phyloP scores from a whole-genome alignment of 2,888 invertebrate genomes.

The Dione juno region DNA sequence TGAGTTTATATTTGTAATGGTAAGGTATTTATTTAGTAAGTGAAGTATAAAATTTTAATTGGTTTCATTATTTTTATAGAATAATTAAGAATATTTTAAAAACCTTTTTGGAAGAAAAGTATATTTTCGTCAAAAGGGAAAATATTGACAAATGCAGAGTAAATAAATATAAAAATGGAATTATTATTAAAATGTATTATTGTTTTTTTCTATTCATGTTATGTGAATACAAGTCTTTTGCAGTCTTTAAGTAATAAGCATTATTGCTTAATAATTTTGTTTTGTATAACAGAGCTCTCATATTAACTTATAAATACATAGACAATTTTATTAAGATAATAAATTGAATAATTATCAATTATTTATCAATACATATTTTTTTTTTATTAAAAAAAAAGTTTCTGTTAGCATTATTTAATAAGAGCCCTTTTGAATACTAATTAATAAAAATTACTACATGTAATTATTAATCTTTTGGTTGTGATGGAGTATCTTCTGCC shows the following conservation, averaged over 20 bases:
- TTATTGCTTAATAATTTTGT: constrained; percentile 9
- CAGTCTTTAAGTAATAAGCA: constrained; percentile 20
- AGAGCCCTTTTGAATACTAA: constrained; percentile 2
- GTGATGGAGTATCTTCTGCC: constrained; percentile 72
- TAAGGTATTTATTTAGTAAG: no score
- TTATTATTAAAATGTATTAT: neutral
- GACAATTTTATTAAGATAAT: neutral
- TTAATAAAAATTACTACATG: neutral
- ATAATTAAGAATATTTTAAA: neutral
- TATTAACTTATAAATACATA: neutral
- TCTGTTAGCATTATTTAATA: neutral
- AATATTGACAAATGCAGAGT: neutral
- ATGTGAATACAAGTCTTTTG: constrained; percentile 20
- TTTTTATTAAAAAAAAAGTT: neutral
- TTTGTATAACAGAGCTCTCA: neutral
- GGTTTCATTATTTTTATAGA: neutral
- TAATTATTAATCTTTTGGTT: constrained; percentile 68
- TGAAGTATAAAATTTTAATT: neutral
- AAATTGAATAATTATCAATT: no score
- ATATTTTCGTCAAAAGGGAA: no score
- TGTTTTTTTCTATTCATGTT: neutral
- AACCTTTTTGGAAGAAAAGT: no score
- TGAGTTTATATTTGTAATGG: neutral
- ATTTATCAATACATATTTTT: neutral
- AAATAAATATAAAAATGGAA: neutral